Percentiles rank a stretch among this genome's conserved stretches.
Evolutionary conservation across 2,113 vertebrate genomes (phyloP).

Genomic region (Eolophus roseicapilla): DNA sequence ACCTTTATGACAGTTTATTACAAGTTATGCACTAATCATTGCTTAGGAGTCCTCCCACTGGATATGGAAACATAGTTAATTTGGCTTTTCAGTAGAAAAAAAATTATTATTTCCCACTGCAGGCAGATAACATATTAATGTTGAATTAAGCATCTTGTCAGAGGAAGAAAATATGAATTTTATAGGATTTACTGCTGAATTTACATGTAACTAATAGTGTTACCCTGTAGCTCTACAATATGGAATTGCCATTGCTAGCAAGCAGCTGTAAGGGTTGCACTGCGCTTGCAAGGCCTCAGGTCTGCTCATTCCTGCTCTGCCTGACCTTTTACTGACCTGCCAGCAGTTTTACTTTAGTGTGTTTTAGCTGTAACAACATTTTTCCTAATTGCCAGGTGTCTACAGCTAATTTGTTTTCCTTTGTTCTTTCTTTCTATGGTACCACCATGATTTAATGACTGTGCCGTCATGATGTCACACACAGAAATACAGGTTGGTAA

Average conservation of each 20-base stretch:
- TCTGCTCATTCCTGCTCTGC: not conserved
- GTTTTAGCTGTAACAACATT: not conserved
- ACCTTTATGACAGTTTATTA: not conserved
- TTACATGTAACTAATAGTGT: not conserved
- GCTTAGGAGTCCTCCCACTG: not conserved
- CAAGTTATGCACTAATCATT: not conserved
- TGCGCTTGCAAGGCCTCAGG: not conserved
- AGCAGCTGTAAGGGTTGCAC: not conserved
- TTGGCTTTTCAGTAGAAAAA: not conserved
- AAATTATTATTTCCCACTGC: not conserved
- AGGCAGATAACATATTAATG: not conserved
- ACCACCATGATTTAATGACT: not conserved
- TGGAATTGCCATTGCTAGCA: not conserved
- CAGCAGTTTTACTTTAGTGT: not conserved
- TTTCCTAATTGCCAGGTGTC: not conserved
- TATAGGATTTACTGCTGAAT: not conserved
- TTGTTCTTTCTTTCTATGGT: not conserved
- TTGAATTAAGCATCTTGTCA: not conserved
- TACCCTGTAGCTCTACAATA: not conserved
- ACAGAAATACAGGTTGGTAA: not conserved
- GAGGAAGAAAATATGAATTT: not conserved
- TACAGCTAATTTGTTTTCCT: not conserved
- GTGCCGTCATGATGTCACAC: rapidly evolving
- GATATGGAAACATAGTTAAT: not conserved
- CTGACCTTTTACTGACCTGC: not conserved